Evolutionary conservation across 1,140 invertebrate genomes (phyloP).

Genomic region (Euura saliciscinereae): DNA sequence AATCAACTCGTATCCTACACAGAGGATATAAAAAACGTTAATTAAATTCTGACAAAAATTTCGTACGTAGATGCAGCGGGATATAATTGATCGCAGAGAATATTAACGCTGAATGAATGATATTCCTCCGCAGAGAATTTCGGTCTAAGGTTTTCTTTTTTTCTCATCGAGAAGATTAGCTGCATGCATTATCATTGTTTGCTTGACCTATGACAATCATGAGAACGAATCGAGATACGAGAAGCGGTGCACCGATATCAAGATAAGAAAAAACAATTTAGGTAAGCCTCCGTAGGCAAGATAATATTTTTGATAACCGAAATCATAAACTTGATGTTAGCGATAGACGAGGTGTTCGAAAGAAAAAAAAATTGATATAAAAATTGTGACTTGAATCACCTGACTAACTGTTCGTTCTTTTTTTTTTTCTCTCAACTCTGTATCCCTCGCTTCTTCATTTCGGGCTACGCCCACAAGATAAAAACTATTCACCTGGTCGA

Average conservation of each 20-base stretch:
- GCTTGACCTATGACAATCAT: constrained; percentile 57
- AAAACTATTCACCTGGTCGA: constrained; percentile 3
- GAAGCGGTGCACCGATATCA: constrained; percentile 25
- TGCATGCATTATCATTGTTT: constrained; percentile 40
- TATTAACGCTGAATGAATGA: too few species aligned
- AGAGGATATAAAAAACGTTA: too few species aligned
- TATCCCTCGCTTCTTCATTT: neutral
- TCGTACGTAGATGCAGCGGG: too few species aligned
- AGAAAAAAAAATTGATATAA: too few species aligned
- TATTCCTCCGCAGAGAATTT: too few species aligned
- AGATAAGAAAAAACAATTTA: constrained; percentile 38
- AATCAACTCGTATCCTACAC: too few species aligned
- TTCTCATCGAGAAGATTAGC: neutral
- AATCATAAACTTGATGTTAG: neutral
- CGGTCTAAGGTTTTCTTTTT: neutral
- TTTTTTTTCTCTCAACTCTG: neutral
- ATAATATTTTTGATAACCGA: constrained; percentile 8
- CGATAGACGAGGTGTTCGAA: neutral
- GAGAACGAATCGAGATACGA: constrained; percentile 41
- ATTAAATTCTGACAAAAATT: too few species aligned
- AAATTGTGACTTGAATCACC: too few species aligned
- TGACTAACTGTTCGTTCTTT: neutral
- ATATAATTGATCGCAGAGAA: too few species aligned
- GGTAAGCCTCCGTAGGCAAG: constrained; percentile 22
- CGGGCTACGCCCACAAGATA: neutral